A percentile compares a stretch with the other conserved stretches of the same genome.
These are phyloP conservation scores for Oreohelix idahoensis DNA, from an alignment of 1,140 invertebrate genomes.

Conservation along the genomic window DNA sequence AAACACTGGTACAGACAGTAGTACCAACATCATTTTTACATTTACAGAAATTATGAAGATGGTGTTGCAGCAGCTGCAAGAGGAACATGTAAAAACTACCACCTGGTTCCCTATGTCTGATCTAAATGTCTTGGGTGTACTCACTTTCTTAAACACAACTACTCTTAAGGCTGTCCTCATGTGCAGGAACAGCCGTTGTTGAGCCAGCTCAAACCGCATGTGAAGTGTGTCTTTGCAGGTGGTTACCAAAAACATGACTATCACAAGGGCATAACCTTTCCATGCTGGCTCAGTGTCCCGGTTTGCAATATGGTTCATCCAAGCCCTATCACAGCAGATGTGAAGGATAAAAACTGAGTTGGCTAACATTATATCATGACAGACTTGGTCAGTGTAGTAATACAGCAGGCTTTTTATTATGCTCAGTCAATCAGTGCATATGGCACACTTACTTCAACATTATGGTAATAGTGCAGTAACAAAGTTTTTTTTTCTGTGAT, in stretches of 20 bases:
- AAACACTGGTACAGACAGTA: no score
- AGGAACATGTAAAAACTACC: neutral
- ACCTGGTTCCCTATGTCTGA: no score
- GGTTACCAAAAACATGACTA: neutral
- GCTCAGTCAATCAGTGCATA: no score
- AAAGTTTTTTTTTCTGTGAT: no score
- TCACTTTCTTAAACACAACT: neutral
- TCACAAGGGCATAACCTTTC: conserved; percentile 2
- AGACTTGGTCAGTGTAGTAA: no score
- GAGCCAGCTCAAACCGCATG: neutral
- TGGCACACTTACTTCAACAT: no score
- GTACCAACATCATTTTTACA: neutral
- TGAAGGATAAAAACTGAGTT: no score
- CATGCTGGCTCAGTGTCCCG: neutral
- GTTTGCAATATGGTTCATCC: neutral
- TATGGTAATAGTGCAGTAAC: no score
- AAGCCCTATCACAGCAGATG: neutral
- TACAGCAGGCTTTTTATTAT: no score
- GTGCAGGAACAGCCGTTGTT: neutral
- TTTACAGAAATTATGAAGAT: neutral
- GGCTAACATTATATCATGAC: no score
- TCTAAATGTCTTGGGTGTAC: neutral
- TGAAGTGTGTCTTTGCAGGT: no score
- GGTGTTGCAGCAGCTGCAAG: neutral
- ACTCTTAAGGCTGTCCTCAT: neutral